Conservation (phyloP, 2,888 invertebrate genomes). For the Poecilus cupreus region DNA sequence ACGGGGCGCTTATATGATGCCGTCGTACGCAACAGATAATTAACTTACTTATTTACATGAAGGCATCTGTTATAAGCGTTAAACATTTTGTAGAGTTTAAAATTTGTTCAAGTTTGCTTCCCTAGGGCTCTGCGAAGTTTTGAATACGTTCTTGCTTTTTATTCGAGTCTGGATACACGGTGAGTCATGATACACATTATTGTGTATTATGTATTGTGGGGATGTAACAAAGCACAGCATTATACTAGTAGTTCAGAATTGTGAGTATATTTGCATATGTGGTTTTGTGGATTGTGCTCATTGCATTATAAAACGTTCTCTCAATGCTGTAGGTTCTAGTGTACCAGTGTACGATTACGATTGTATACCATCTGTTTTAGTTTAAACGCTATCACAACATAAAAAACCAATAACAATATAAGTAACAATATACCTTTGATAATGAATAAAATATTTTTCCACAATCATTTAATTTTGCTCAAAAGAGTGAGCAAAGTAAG, state of each 20-base stretch:
- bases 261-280: not conserved
- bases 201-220: slow-evolving; percentile 3
- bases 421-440: no score
- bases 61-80: not conserved
- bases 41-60: not conserved
- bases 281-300: slow-evolving; percentile 10
- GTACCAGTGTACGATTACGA: no score
- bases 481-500: no score
- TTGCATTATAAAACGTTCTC: no score
- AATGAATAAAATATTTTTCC: no score
- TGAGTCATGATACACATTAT: not conserved
- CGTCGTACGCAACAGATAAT: not conserved
- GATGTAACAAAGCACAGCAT: slow-evolving; percentile 1
- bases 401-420: no score
- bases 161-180: not conserved
- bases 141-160: not conserved
- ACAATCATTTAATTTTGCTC: no score
- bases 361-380: no score
- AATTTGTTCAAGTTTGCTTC: not conserved
- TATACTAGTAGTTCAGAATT: not conserved
- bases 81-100: not conserved
- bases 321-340: no score
- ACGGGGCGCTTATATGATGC: not conserved
- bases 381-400: no score
- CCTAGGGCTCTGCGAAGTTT: not conserved